Conservation (phyloP, 2,797 vertebrate species). For the Petrocephalus schoutedeni region DNA sequence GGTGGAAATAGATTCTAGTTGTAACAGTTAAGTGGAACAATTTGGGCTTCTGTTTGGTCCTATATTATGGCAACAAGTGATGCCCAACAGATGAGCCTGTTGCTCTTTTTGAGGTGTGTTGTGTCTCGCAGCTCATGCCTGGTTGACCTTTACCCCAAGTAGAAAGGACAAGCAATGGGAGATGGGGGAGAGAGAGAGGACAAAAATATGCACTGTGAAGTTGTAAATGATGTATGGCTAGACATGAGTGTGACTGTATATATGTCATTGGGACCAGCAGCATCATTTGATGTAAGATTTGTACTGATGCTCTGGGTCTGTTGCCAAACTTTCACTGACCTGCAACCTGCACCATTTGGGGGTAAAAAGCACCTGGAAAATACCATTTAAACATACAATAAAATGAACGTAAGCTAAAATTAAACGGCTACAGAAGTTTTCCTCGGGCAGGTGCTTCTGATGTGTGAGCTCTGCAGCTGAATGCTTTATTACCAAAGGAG, state of each 20-base stretch:
- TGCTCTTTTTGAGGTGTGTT: not conserved
- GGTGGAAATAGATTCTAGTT: not conserved
- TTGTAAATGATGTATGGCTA: not conserved
- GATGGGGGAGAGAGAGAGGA: not conserved
- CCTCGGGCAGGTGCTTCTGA: not conserved
- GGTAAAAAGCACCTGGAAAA: not conserved
- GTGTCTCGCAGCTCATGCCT: not conserved
- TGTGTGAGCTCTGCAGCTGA: not conserved
- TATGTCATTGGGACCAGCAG: not conserved
- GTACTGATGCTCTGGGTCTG: not conserved
- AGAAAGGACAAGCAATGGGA: not conserved
- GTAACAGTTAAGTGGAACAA: not conserved
- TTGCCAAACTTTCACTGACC: not conserved
- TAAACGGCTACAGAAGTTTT: not conserved
- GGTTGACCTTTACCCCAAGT: not conserved
- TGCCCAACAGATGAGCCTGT: not conserved
- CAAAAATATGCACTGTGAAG: not conserved
- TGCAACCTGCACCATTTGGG: not conserved
- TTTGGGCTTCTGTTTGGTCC: not conserved
- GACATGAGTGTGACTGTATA: not conserved
- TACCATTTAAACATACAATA: not conserved
- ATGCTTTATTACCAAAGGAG: not conserved
- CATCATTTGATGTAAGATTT: not conserved
- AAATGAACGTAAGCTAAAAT: not conserved
- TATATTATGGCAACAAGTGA: conserved; percentile 6